Evolutionary conservation across 2,113 vertebrate species (phyloP).

Genomic region (Salvelinus fontinalis): DNA sequence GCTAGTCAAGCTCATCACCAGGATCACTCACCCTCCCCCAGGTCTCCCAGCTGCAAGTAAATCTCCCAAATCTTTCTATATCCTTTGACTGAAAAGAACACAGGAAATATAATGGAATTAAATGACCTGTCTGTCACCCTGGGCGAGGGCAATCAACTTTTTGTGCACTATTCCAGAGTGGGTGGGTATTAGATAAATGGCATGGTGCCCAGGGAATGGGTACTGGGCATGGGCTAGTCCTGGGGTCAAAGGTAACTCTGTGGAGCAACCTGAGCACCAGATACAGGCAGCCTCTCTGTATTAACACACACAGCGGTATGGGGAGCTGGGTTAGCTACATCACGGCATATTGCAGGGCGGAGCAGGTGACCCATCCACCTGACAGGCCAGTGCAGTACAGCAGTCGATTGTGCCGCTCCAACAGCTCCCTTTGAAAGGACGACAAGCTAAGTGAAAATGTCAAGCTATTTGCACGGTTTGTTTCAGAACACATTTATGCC

Average conservation of each 20-base stretch:
- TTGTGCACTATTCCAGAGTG: conserved; percentile 3
- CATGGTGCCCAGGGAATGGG: not conserved
- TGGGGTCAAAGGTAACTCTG: not conserved
- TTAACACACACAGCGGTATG: not conserved
- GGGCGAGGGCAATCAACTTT: not conserved
- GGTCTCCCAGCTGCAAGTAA: conserved; percentile 1
- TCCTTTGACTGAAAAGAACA: not conserved
- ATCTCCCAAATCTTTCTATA: not conserved
- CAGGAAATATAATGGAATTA: conserved; percentile 8
- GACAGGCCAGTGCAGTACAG: not conserved
- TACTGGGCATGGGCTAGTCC: not conserved
- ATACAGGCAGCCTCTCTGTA: not conserved
- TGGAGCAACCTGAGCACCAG: no score
- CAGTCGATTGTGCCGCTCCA: not conserved
- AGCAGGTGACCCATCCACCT: not conserved
- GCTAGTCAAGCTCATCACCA: conserved; percentile 3
- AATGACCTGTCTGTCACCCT: conserved; percentile 8
- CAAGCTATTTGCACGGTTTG: not conserved
- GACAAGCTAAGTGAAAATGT: conserved; percentile 2
- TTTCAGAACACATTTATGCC: not conserved
- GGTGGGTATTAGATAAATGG: conserved; percentile 9
- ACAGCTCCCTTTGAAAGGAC: conserved; percentile 1
- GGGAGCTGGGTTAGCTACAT: conserved; percentile 8
- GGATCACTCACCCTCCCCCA: not conserved
- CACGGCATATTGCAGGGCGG: not conserved